phyloP scores from a whole-genome alignment of 2,113 vertebrate species.

The Pachycephala philippinensis region DNA sequence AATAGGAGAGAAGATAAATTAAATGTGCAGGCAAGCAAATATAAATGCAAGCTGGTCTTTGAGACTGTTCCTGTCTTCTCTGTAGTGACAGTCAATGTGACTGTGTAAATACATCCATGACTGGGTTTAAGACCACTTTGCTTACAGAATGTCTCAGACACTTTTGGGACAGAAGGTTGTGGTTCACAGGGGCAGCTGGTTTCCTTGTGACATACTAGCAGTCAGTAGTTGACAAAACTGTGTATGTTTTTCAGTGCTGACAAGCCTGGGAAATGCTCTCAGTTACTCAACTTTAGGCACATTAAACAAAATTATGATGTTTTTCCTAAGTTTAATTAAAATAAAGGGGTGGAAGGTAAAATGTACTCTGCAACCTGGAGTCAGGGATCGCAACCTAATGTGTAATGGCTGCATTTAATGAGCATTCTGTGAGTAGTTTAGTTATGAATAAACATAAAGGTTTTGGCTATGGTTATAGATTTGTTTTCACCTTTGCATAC shows the following conservation, averaged over 20 bases:
- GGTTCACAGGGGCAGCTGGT: neutral
- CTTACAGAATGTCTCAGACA: neutral
- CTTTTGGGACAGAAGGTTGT: neutral
- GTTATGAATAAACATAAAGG: conserved; percentile 52
- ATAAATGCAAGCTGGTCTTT: neutral
- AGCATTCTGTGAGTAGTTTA: neutral
- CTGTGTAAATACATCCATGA: neutral
- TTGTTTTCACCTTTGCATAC: conserved; percentile 12
- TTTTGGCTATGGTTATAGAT: neutral
- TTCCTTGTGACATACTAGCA: neutral
- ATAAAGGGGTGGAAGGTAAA: neutral
- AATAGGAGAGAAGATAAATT: neutral
- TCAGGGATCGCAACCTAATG: conserved; percentile 14
- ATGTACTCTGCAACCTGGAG: conserved; percentile 5
- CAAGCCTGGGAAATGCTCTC: neutral
- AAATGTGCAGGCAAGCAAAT: neutral
- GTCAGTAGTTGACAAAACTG: neutral
- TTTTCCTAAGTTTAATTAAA: conserved; percentile 41
- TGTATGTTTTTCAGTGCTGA: neutral
- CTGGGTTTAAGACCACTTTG: neutral
- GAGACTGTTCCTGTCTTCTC: neutral
- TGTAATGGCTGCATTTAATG: conserved; percentile 41
- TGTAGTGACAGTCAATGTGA: neutral
- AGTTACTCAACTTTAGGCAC: neutral
- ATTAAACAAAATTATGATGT: neutral